Base-by-base conservation (phyloP, 2,113 vertebrate species). In the Mesitornis unicolor region DNA sequence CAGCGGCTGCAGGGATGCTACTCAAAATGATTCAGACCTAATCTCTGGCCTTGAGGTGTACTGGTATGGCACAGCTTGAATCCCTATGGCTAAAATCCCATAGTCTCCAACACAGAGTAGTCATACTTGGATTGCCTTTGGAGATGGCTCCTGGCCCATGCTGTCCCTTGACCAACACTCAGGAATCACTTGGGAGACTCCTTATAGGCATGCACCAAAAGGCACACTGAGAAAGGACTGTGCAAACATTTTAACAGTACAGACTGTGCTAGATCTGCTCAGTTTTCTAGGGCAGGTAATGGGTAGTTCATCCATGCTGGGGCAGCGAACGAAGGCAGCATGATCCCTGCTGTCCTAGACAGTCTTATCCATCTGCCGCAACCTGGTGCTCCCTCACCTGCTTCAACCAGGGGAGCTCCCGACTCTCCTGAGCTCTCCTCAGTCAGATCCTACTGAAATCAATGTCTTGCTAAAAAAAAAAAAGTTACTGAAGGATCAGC, bases 221-320 rank as follows among this genome's bases (percentile, higher is more conserved):
- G 29, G 2, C 11, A 18, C 15, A 64, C 59, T 29, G 26, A 53
- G 56, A 83, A 33, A 61, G 31, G 38, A 48, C n/a, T 18, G 15
- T 47, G 50, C 9, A 47, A 80, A 29, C 11, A 40, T 24, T 36
- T 12, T 25, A 29, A 42, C 9, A 11, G 63, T 69, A 70, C 38
- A 21, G 26, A 15, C 43, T 59, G 6, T 36, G 21, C 19, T 25
- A 48, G 11, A 8, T 29, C n/a, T 73, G n/a, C 50, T 85, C 22
- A 5, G 26, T 45, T 64, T 81, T 33, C 40, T 54, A 42, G 45
- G 50, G 38, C 28, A 48, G n/a, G 19, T 45, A 74, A 84, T 1
- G 2, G 21, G 31, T 1, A 3, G 14, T 10, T 26, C 51, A 22
- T 24, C 16, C 45, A 10, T 12, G 11, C 40, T n/a, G 1, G 2